These are phyloP conservation scores for Hyperoplus lanceolatus DNA, from an alignment of 2,797 vertebrate species.

Conservation along the genomic window DNA sequence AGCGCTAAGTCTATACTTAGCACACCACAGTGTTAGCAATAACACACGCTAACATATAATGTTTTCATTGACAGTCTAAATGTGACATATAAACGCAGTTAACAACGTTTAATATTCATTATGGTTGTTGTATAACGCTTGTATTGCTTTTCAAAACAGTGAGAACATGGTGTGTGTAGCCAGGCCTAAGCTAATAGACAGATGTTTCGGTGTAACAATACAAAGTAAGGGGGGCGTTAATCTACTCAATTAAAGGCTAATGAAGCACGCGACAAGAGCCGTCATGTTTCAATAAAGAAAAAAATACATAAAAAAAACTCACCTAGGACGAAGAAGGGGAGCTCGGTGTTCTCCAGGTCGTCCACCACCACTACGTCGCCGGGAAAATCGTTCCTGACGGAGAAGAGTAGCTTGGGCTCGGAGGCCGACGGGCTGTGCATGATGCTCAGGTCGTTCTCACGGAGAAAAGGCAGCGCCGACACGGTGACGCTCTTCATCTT, in stretches of 20 bases:
- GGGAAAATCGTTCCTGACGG: slow-evolving; percentile 97
- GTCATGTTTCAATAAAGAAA: background rate
- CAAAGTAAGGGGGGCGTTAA: background rate
- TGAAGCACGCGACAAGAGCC: background rate
- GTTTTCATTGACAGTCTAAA: background rate
- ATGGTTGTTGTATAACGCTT: no score
- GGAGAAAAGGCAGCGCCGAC: slow-evolving; percentile 96
- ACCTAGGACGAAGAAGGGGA: slow-evolving; percentile 98
- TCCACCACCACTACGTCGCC: slow-evolving; percentile 97
- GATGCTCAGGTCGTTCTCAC: slow-evolving; percentile 99
- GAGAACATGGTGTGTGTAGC: slow-evolving; percentile 25
- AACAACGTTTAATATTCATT: no score
- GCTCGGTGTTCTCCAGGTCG: slow-evolving; percentile 98
- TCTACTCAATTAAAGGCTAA: slow-evolving; percentile 27
- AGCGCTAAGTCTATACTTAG: slow-evolving; percentile 20
- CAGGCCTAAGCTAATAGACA: slow-evolving; percentile 67
- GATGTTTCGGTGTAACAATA: slow-evolving; percentile 35
- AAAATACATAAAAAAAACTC: slow-evolving; percentile 70
- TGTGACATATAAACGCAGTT: background rate
- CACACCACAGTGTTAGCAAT: background rate
- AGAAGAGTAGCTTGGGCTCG: slow-evolving; percentile 99
- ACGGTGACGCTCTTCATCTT: slow-evolving; percentile 99
- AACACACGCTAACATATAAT: background rate
- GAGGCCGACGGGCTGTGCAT: slow-evolving; percentile 99
- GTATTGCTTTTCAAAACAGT: background rate